Conservation (phyloP, 1,140 invertebrate species). For the Rhopalosiphum padi region DNA sequence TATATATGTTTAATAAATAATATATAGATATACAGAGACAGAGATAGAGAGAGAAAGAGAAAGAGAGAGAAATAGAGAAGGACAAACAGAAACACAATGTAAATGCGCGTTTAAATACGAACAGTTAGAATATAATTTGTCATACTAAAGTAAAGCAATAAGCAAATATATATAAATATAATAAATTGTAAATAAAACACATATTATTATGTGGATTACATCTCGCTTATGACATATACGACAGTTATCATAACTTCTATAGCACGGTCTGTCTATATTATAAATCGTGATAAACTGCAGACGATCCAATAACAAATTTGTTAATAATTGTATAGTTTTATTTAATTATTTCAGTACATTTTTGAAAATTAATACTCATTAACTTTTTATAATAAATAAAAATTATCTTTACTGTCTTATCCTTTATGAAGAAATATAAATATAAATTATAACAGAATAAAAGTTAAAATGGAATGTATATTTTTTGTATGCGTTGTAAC, state of each 20-base stretch:
- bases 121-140: not conserved
- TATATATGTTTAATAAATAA: not conserved
- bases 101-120: not conserved
- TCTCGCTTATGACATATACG: not conserved
- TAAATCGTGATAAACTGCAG: not conserved
- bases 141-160: not conserved
- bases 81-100: not conserved
- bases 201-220: not conserved
- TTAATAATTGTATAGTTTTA: not conserved
- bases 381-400: not conserved
- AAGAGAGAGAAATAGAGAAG: not conserved
- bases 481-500: not conserved
- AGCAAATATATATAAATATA: not conserved
- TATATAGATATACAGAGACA: not conserved
- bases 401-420: not conserved
- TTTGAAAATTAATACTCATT: not conserved
- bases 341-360: not conserved
- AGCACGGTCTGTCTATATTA: not conserved
- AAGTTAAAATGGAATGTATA: constrained; percentile 14
- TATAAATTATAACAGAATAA: not conserved
- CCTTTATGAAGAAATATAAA: not conserved
- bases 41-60: not conserved
- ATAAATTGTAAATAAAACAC: not conserved
- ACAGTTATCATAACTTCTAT: not conserved
- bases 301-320: not conserved